Conservation (phyloP, 2,888 invertebrate species). For the Drosophila helvetica region DNA sequence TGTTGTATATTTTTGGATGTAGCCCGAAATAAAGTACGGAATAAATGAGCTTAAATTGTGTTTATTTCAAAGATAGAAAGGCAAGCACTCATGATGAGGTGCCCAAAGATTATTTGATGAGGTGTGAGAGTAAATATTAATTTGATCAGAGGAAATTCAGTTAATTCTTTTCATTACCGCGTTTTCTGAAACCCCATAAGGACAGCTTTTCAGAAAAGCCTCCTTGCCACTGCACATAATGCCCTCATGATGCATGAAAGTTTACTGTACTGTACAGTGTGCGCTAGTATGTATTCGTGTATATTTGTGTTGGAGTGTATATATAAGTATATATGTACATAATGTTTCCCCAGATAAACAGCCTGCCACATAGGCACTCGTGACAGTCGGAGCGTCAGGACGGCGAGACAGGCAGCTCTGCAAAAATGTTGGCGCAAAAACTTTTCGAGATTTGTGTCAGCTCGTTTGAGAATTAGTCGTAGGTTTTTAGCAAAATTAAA, state of each 20-base stretch:
- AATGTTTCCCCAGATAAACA: constrained; percentile 22
- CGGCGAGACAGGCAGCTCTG: constrained; percentile 36
- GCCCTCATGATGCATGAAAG: background rate
- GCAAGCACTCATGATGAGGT: background rate
- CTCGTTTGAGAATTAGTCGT: constrained; percentile 80
- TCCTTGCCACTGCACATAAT: background rate
- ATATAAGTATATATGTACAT: constrained; percentile 2
- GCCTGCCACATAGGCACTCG: constrained; percentile 30
- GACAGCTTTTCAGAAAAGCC: background rate
- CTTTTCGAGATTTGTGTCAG: constrained; percentile 79
- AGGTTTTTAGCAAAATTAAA: constrained; percentile 78
- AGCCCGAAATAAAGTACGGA: background rate
- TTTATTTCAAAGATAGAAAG: background rate
- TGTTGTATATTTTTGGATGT: background rate
- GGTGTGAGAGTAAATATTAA: background rate
- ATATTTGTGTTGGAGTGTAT: constrained; percentile 10
- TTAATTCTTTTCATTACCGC: background rate
- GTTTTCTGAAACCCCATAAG: background rate
- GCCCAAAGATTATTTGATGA: background rate
- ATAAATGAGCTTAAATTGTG: background rate
- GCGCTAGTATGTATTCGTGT: background rate
- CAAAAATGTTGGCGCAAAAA: constrained; percentile 63
- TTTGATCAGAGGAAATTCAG: background rate
- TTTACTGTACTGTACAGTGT: background rate
- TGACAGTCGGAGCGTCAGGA: constrained; percentile 14